Conservation (phyloP, 2,797 vertebrate species). For the Setipinna tenuifilis region DNA sequence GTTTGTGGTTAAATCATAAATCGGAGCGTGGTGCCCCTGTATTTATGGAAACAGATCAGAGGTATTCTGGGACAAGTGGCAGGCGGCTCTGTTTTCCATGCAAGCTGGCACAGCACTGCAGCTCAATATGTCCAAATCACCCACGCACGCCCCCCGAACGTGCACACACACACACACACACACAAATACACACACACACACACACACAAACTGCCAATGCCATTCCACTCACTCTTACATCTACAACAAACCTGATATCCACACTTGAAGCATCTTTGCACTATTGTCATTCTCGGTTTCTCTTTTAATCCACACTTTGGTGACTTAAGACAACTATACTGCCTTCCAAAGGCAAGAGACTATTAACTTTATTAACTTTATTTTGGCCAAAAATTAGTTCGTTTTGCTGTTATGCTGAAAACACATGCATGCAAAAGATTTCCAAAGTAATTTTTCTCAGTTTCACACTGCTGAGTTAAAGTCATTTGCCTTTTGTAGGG, state of each 20-base stretch:
- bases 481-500: no score
- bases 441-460: no score
- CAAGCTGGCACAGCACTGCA: not conserved
- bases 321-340: not conserved
- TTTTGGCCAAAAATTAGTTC: no score
- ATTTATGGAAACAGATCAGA: not conserved
- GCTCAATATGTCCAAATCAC: not conserved
- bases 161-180: no score
- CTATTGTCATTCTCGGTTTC: not conserved
- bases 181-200: not conserved
- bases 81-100: slow-evolving; percentile 18
- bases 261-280: not conserved
- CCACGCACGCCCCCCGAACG: not conserved
- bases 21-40: not conserved
- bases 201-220: not conserved
- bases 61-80: not conserved
- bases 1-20: not conserved
- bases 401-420: no score
- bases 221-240: not conserved
- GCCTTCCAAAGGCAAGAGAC: not conserved
- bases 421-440: no score
- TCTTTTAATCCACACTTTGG: not conserved
- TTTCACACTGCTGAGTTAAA: no score
- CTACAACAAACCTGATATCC: not conserved
- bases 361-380: not conserved